Percentiles rank a stretch among this genome's conserved stretches.
Conservation (phyloP, 2,797 vertebrate species). For the Bovichtus diacanthus region DNA sequence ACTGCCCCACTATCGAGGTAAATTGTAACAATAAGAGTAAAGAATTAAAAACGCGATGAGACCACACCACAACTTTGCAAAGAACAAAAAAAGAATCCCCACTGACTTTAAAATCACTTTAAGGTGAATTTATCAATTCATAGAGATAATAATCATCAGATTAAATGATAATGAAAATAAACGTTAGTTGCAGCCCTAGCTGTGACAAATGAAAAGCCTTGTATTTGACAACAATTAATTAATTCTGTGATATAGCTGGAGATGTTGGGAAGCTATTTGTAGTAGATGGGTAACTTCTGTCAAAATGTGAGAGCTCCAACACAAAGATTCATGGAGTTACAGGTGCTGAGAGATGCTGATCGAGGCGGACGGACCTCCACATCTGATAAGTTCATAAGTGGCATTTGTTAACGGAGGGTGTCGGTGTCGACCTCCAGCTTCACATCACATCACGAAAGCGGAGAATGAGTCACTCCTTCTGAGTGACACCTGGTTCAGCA, state of each 20-base stretch:
- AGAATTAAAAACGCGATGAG: too few relatives aligned
- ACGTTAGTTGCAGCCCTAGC: too few relatives aligned
- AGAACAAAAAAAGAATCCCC: too few relatives aligned
- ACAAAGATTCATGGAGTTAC: not conserved
- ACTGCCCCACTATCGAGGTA: too few relatives aligned
- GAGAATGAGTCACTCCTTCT: slow-evolving; percentile 63
- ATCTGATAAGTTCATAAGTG: slow-evolving; percentile 48
- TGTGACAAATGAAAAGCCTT: too few relatives aligned
- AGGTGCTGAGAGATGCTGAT: slow-evolving; percentile 39
- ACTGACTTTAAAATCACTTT: too few relatives aligned
- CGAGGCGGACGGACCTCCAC: slow-evolving; percentile 22
- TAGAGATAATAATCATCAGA: too few relatives aligned
- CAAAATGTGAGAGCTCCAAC: not conserved
- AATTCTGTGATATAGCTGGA: not conserved
- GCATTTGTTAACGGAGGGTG: slow-evolving; percentile 30
- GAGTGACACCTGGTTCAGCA: slow-evolving; percentile 54
- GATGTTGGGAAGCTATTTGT: not conserved
- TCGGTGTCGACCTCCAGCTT: slow-evolving; percentile 53
- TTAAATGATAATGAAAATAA: too few relatives aligned
- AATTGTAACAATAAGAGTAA: too few relatives aligned
- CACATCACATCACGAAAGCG: slow-evolving; percentile 52
- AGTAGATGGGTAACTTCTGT: not conserved
- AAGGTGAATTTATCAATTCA: too few relatives aligned
- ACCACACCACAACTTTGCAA: too few relatives aligned
- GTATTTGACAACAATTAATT: not conserved